These are phyloP conservation scores for Agapornis canus DNA, from an alignment of 2,797 vertebrate species.

Conservation along the genomic window DNA sequence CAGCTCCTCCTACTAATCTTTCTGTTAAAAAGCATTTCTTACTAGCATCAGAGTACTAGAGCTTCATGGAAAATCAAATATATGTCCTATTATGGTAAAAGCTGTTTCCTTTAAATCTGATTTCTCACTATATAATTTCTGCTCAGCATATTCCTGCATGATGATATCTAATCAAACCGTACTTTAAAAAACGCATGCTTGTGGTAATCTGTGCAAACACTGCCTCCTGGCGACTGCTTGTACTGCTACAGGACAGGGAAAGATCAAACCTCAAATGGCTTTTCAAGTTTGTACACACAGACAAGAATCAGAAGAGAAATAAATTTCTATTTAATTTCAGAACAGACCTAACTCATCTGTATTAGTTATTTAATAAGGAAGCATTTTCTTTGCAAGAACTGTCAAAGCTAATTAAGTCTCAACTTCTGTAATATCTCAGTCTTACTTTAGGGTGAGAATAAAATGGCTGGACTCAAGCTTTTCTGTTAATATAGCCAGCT, in stretches of 20 bases:
- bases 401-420: neutral
- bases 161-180: neutral
- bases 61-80: neutral
- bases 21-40: neutral
- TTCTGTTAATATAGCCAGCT: neutral
- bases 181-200: neutral
- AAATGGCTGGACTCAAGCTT: neutral
- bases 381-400: neutral
- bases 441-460: neutral
- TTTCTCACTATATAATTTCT: neutral
- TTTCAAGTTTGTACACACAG: neutral
- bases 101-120: neutral
- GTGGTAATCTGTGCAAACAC: neutral
- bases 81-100: neutral
- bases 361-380: neutral
- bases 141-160: neutral
- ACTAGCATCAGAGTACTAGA: neutral
- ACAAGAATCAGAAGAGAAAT: neutral
- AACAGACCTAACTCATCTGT: neutral
- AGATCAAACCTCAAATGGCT: neutral
- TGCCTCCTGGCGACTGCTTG: neutral
- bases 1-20: neutral
- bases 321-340: neutral
- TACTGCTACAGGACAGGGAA: neutral
- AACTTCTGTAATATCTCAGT: neutral